Base-by-base conservation (phyloP, 2,797 vertebrate genomes). In the Bucorvus abyssinicus region DNA sequence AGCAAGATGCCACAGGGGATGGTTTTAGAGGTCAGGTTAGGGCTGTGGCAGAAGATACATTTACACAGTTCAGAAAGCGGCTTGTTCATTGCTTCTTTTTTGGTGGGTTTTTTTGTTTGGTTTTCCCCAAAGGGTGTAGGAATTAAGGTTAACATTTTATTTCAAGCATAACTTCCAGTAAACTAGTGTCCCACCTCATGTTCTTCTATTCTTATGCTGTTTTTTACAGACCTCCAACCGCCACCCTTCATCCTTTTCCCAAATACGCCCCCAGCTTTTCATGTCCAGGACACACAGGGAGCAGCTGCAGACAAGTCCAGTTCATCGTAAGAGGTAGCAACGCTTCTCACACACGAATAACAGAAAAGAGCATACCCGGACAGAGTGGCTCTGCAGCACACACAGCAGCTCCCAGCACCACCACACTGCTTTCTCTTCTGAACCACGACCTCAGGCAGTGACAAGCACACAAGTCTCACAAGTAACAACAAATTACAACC, bases 11-110 rank as follows among this genome's bases (percentile, higher is more conserved):
- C 55, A 84, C 63, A 75, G 42, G 75, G 68, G 80, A 57, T 69
- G 75, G 64, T 83, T 97, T 96, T 89, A 40, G 57, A 97, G 84
- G 86, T 83, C 84, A 83, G 32, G 27, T 53, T 64, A 71, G 56
- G 27, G n/a, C 69, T 84, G 10, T 55, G 52, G 57, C 56, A 88
- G 36, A 53, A 76, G 7, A 47, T 0, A 76, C 24, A n/a, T 84
- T 75, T 75, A 47, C 6, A 53, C 14, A 56, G 10, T 34, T 44
- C n/a, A 47, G 64, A 85, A 77, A 69, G 32, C 32, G 74, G 45
- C 12, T 32, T 38, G 4, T 0, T 79, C 73, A 12, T 40, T 67
- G 52, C 47, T 49, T 70, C 7, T 20, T 44, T 52, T 30, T 53
- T 32, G 34, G 5, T 53, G 87, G 17, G 16, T 29, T 9, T 20